phyloP scores from a whole-genome alignment of 2,113 vertebrate species.

The Tetraodon nigroviridis region DNA sequence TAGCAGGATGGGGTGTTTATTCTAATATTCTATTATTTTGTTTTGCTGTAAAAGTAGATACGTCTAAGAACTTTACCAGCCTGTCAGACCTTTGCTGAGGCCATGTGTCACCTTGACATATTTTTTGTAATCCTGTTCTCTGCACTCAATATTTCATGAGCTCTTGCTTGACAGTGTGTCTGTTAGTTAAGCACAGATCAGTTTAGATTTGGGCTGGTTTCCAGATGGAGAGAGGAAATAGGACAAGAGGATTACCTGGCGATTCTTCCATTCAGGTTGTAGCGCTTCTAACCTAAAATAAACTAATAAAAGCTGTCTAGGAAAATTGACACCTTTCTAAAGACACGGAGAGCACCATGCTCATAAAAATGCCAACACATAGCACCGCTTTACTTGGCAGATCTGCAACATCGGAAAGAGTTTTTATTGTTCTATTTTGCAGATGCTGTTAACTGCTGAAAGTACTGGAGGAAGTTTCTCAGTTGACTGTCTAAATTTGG shows the following conservation, averaged over 20 bases:
- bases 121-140: conserved; percentile 15
- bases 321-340: conserved; percentile 44
- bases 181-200: conserved; percentile 42
- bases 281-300: conserved; percentile 25
- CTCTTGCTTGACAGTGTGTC: not conserved
- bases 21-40: not conserved
- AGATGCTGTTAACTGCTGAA: conserved; percentile 11
- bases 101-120: not conserved
- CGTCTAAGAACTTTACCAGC: no score
- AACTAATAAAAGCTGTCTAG: conserved; percentile 38
- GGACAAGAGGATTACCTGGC: conserved; percentile 41
- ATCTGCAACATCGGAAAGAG: conserved; percentile 8
- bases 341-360: conserved; percentile 18
- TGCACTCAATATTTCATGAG: conserved; percentile 1
- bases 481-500: not conserved
- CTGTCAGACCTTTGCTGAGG: not conserved
- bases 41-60: no score
- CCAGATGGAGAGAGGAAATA: conserved; percentile 18
- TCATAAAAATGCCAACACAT: not conserved
- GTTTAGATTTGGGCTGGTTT: conserved; percentile 68
- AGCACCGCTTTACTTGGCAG: conserved; percentile 1
- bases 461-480: conserved; percentile 15
- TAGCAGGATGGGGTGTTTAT: not conserved
- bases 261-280: conserved; percentile 28
- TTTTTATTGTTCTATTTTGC: conserved; percentile 14